Percentiles rank a stretch among this genome's conserved stretches.
Conservation (phyloP, 2,888 invertebrate genomes). For the Cancer borealis region DNA sequence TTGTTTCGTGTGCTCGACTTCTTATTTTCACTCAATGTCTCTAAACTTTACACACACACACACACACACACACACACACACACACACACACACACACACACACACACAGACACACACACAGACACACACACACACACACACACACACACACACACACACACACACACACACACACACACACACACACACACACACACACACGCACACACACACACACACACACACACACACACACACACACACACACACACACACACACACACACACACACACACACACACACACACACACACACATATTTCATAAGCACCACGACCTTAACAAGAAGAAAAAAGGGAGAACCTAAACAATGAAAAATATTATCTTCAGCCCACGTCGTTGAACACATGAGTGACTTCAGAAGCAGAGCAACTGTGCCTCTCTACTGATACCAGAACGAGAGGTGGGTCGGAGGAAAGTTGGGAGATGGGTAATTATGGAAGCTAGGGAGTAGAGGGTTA, state of each 20-base stretch:
- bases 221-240: neutral
- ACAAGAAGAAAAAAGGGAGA: neutral
- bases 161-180: too few relatives aligned
- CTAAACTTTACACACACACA: conserved; percentile 15
- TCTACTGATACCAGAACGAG: neutral
- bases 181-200: too few relatives aligned
- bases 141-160: too few relatives aligned
- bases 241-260: conserved; percentile 17
- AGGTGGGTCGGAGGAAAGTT: neutral
- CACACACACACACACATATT: neutral
- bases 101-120: too few relatives aligned
- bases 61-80: conserved; percentile 54
- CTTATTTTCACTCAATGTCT: neutral
- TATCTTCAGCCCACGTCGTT: neutral
- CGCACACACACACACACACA: too few relatives aligned
- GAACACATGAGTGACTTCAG: neutral
- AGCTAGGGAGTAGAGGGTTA: neutral
- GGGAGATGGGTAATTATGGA: neutral
- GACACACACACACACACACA: too few relatives aligned
- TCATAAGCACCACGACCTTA: neutral
- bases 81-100: too few relatives aligned
- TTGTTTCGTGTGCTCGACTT: neutral
- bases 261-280: conserved; percentile 20
- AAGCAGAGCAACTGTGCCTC: neutral
- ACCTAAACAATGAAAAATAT: neutral